These are phyloP conservation scores for Folsomia candida DNA, from an alignment of 2,888 invertebrate genomes.

Conservation along the genomic window DNA sequence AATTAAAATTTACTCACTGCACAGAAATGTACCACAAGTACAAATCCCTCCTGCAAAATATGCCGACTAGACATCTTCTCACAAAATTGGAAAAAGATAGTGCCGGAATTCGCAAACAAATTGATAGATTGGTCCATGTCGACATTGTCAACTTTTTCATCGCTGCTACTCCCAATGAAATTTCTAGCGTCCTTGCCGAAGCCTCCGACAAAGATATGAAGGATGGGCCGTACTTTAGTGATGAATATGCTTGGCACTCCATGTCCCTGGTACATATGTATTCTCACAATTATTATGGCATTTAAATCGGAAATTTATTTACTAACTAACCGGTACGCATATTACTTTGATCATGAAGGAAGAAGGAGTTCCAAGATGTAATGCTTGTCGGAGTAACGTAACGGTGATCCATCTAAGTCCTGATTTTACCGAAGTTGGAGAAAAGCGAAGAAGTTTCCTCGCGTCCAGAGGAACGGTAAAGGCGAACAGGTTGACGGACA, in stretches of 20 bases:
- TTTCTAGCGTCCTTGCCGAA: conserved; percentile 39
- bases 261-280: conserved; percentile 62
- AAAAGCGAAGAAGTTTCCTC: conserved; percentile 23
- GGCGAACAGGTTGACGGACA: conserved; percentile 34
- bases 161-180: conserved; percentile 59
- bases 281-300: not conserved
- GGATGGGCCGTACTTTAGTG: conserved; percentile 64
- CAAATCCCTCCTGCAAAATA: conserved; percentile 82
- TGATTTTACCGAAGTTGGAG: conserved; percentile 5
- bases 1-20: too few relatives aligned
- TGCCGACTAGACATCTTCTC: conserved; percentile 86
- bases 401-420: conserved; percentile 45
- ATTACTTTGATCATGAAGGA: conserved; percentile 18
- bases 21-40: conserved; percentile 90
- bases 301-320: not conserved
- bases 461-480: conserved; percentile 17
- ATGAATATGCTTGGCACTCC: conserved; percentile 84
- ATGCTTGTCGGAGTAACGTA: conserved; percentile 33
- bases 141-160: conserved; percentile 89
- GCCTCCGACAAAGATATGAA: conserved; percentile 37
- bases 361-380: conserved; percentile 36
- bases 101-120: conserved; percentile 62
- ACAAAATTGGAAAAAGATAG: conserved; percentile 55
- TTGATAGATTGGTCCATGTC: conserved; percentile 70
- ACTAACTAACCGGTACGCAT: not conserved